Conservation (phyloP, 2,113 vertebrate genomes). For the Spea multiplicata region DNA sequence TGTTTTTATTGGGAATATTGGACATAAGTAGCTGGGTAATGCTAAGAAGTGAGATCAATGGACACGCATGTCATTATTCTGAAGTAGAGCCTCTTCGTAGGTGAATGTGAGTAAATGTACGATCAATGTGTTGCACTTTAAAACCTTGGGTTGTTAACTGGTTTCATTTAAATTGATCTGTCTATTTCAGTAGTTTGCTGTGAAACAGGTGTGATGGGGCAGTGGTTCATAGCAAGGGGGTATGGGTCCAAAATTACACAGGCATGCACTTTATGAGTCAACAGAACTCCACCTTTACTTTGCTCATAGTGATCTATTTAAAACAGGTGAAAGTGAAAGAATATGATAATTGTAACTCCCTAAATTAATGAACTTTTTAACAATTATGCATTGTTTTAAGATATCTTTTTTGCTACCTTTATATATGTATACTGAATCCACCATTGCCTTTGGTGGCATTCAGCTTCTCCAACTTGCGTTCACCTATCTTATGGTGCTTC, state of each 20-base stretch:
- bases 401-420: too few species aligned
- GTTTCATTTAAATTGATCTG: constrained; percentile 7
- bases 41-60: constrained; percentile 35
- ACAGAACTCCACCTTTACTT: too few species aligned
- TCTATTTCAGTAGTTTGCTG: neutral
- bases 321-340: too few species aligned
- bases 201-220: neutral
- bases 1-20: constrained; percentile 29
- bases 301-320: too few species aligned
- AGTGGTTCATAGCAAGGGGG: neutral
- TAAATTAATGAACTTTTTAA: too few species aligned
- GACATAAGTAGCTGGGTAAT: constrained; percentile 4
- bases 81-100: neutral
- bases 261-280: neutral
- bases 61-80: constrained; percentile 19
- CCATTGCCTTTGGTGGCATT: too few species aligned
- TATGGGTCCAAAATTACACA: neutral
- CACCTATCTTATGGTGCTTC: too few species aligned
- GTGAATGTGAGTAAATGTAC: constrained; percentile 5
- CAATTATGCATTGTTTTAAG: too few species aligned
- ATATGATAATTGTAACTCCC: too few species aligned
- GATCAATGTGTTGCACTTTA: constrained; percentile 3
- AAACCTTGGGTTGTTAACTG: neutral
- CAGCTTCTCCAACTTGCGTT: too few species aligned
- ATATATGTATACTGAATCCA: too few species aligned